Percentiles rank a stretch among this genome's conserved stretches.
phyloP scores from a whole-genome alignment of 2,888 invertebrate genomes.

The Iselma pallidipennis region DNA sequence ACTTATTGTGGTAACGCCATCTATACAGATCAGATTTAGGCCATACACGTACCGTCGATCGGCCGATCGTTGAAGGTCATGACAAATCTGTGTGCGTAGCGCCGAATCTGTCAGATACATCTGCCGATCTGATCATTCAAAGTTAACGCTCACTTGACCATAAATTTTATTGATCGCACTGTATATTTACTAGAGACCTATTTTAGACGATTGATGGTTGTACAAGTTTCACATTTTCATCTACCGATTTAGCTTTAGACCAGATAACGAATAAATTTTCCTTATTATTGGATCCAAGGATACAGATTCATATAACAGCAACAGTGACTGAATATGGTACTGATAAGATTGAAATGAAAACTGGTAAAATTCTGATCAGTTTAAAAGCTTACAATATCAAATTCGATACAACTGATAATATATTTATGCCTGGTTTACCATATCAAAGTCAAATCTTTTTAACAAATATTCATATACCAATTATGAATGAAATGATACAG shows the following conservation, averaged over 20 bases:
- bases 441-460: slow-evolving; percentile 59
- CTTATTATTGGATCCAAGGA: slow-evolving; percentile 34
- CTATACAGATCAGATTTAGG: no score
- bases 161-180: no score
- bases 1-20: no score
- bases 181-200: no score
- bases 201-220: slow-evolving; percentile 50
- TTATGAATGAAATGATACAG: slow-evolving; percentile 41
- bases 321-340: slow-evolving; percentile 65
- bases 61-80: no score
- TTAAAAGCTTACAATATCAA: slow-evolving; percentile 63
- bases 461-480: slow-evolving; percentile 28
- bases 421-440: slow-evolving; percentile 73
- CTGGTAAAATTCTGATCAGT: slow-evolving; percentile 62
- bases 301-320: slow-evolving; percentile 51
- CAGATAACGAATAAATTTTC: slow-evolving; percentile 28
- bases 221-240: slow-evolving; percentile 40
- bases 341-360: slow-evolving; percentile 65
- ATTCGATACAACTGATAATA: slow-evolving; percentile 61
- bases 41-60: no score
- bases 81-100: no score
- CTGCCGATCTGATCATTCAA: no score
- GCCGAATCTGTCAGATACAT: no score
- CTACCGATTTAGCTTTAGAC: slow-evolving; percentile 35
- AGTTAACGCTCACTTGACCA: no score